phyloP scores from a whole-genome alignment of 1,140 invertebrate genomes.

The Bombus sibiricus region DNA sequence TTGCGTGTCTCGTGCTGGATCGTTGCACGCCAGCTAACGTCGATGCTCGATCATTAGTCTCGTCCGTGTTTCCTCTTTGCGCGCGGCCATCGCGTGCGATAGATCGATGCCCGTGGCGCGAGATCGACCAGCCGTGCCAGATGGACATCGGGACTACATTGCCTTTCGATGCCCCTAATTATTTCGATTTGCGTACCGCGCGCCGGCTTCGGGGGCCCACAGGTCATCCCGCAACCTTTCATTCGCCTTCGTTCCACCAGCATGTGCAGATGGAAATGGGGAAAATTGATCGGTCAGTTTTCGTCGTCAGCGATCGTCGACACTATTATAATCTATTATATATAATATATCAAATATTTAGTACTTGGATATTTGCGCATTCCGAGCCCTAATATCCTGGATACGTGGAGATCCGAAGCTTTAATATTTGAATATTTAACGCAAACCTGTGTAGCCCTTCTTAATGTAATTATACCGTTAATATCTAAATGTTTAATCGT shows the following conservation, averaged over 20 bases:
- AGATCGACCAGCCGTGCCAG: conserved; percentile 34
- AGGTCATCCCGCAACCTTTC: conserved; percentile 47
- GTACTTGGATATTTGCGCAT: no score
- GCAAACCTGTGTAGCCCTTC: no score
- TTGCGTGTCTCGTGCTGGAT: conserved; percentile 72
- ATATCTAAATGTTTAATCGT: no score
- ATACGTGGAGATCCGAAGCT: no score
- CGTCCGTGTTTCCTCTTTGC: conserved; percentile 73
- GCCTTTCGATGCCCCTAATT: conserved; percentile 51
- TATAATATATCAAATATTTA: no score
- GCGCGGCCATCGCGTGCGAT: conserved; percentile 41
- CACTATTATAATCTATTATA: no score
- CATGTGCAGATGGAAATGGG: background rate
- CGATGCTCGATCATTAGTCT: conserved; percentile 78
- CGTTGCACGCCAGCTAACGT: conserved; percentile 73
- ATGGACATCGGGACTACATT: conserved; percentile 45
- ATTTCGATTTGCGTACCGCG: conserved; percentile 49
- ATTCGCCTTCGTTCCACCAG: background rate
- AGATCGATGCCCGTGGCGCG: conserved; percentile 39
- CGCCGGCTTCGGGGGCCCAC: background rate
- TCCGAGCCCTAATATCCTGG: no score
- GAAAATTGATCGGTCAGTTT: background rate
- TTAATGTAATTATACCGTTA: no score
- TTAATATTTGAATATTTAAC: no score
- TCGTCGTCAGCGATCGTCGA: no score